These are phyloP conservation scores for Nycticebus coucang DNA, from an alignment of 2,113 vertebrate genomes.

Conservation along the genomic window DNA sequence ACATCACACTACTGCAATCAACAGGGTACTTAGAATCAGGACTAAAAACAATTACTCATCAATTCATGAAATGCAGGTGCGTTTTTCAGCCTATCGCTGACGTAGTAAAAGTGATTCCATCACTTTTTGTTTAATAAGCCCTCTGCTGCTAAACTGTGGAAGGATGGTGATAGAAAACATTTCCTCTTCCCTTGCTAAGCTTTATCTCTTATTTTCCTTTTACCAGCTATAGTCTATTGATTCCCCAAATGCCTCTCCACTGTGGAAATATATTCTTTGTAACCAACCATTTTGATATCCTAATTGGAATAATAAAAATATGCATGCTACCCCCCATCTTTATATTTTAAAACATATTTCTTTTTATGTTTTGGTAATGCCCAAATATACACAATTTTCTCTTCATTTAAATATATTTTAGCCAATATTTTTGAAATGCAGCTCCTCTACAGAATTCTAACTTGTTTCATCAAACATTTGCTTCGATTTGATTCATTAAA, in stretches of 20 bases:
- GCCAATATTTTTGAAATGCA: not conserved
- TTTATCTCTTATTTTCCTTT: not conserved
- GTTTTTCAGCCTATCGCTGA: slow-evolving; percentile 64
- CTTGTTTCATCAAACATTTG: not conserved
- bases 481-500: not conserved
- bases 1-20: slow-evolving; percentile 68
- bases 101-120: slow-evolving; percentile 67
- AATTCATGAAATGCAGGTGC: slow-evolving; percentile 76
- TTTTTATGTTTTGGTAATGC: not conserved
- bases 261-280: not conserved
- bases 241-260: not conserved
- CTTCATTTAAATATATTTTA: not conserved
- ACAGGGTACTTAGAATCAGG: slow-evolving; percentile 71
- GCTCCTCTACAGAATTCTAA: not conserved
- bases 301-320: not conserved
- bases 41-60: slow-evolving; percentile 76
- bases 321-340: not conserved
- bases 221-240: not conserved
- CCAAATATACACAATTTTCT: not conserved
- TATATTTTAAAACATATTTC: not conserved
- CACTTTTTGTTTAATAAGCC: slow-evolving; percentile 64
- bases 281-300: not conserved
- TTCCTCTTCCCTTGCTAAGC: not conserved
- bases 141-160: not conserved
- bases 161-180: not conserved